Evolutionary conservation across 2,113 vertebrate species (phyloP), one percentile per base, ranked within the genome.

Genomic region (Trinectes maculatus): DNA sequence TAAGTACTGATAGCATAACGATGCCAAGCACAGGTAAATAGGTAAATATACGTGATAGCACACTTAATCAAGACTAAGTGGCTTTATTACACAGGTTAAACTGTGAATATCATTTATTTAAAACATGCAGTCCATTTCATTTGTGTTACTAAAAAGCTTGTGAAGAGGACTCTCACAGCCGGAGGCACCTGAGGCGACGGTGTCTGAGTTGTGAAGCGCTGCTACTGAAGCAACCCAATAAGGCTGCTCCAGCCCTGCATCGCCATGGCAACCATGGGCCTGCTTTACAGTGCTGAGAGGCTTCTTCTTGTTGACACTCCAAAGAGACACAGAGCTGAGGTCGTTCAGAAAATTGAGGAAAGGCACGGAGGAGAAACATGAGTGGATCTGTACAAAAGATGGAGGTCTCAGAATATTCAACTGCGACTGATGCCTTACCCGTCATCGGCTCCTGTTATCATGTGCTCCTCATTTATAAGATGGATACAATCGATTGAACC

Each of bases 401-500:
- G 6, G 1, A 48, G 4, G 36, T 19, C 21, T 2, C 6, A 6
- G 22, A 40, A 42, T 31, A 31, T 44, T 8, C 22, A 46, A 40
- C 2, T 21, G 29, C 22, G 11, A 10, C 19, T 4, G 22, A n/a
- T 31, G 37, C 39, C 93, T 92, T 71, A 99, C 98, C 98, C 97
- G 0, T 99, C 96, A 1, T 99, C 96, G 0, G 94, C 96, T 0
- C 96, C 97, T 0, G 97, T 96, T 56, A 98, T 89, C 95, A 99
- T 96, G 83, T 98, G 94, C 51, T 98, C 97, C 86, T 99, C 98
- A 0, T 98, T 99, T 86, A 99, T 96, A 18, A 99, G 95, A 85
- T 98, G 96, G 60, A 99, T 82, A 28, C 96, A 98, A 81, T 99
- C 97, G 0, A 99, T 97, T 16, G 97, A 99, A 36, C 96, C 95